A percentile compares a stretch with the other conserved stretches of the same genome.
These are phyloP conservation scores for Rotaria macrura DNA, from an alignment of 2,888 invertebrate species.

Conservation along the genomic window DNA sequence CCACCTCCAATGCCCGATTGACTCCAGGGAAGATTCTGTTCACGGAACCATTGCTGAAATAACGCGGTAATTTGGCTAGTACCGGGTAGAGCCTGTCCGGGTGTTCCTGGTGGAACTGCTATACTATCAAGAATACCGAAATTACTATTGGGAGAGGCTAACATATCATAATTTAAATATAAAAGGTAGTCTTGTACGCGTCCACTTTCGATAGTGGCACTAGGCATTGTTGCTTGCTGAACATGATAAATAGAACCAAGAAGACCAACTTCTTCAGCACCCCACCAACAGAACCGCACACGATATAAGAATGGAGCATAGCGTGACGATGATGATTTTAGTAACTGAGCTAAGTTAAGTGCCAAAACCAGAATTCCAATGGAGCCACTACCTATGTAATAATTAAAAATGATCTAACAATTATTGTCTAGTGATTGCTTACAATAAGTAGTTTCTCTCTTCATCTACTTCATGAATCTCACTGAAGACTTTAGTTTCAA, in stretches of 20 bases:
- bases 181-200: not conserved
- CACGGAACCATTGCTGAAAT: not conserved
- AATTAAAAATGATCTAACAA: not conserved
- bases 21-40: not conserved
- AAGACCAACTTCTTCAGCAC: conserved; percentile 9
- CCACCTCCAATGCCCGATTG: not conserved
- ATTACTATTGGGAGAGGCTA: not conserved
- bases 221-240: not conserved
- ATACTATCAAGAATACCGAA: not conserved
- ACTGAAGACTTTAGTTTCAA: no score
- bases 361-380: not conserved
- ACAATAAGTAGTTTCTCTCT: no score
- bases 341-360: not conserved
- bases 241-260: conserved; percentile 3
- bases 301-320: not conserved
- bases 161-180: not conserved
- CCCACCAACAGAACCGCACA: conserved; percentile 19
- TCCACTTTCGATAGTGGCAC: not conserved
- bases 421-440: no score
- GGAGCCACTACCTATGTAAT: not conserved
- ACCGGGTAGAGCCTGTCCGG: not conserved
- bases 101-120: not conserved
- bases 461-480: no score
- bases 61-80: not conserved
- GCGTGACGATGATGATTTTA: not conserved